Base-by-base conservation (phyloP, 2,888 invertebrate species). In the Elegia similella region DNA sequence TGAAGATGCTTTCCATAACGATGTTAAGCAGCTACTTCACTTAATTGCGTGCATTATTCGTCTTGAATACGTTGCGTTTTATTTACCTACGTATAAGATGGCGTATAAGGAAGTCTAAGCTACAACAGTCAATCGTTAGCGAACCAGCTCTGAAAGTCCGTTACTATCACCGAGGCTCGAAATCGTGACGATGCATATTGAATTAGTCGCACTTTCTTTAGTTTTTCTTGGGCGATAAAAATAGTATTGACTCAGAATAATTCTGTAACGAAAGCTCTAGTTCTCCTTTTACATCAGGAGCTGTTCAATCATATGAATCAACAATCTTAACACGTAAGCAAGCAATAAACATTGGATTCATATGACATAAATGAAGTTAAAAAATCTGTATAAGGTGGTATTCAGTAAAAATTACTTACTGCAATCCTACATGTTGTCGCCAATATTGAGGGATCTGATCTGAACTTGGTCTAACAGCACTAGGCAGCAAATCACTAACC, bases 1-100 rank as follows among this genome's bases (percentile, higher is more conserved):
- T 76, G 66, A 69, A 73, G 72, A 68, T 59, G 66, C 66, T 50
- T 46, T 42, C 30, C 42, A 10, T 34, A 57, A 54, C 42, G 53
- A 54, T 43, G 42, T 48, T 48, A 54, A 50, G 42, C 42, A 50
- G 50, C 30, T 13, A 16, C 30, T 52, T 57, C 13, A 12, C 44
- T 55, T 34, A 16, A 30, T 43, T 30, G 15, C 13, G 5, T 15
- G 32, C 10, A 32, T 32, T 15, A 15, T 15, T 30, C 15, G 32
- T 48, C 15, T 10, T 32, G 32, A 32, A 32, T 13, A 46, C 12
- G 32, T 47, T n/a, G 23, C 7, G n/a, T 29, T 29, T 30, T 30
- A 47, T 48, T 32, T 15, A n/a, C n/a, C n/a, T n/a, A 10, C 13
- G 48, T 48, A 13, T 30, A 30, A 30, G 30, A 47, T 30, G 1